Evolutionary conservation across 1,140 invertebrate species (phyloP).

Genomic region (Macrobrachium rosenbergii): DNA sequence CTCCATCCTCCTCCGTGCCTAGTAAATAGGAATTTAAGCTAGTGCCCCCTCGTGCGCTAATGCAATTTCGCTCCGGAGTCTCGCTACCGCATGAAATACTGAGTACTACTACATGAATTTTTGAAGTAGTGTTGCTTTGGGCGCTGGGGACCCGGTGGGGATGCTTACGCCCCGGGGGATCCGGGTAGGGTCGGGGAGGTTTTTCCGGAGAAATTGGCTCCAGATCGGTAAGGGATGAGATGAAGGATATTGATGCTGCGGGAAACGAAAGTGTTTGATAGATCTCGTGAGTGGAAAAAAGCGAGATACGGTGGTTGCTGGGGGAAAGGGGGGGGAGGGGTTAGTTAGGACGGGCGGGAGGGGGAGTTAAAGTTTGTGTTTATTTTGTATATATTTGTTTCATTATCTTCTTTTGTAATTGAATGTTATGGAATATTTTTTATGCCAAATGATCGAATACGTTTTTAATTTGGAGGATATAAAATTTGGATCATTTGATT

Average conservation of each 20-base stretch:
- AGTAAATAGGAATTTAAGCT: conserved; percentile 47
- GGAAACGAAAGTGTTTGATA: too few relatives aligned
- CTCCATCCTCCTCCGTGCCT: not conserved
- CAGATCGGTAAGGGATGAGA: too few relatives aligned
- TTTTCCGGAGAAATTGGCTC: too few relatives aligned
- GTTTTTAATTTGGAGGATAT: too few relatives aligned
- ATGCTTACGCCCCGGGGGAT: not conserved
- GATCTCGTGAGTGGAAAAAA: too few relatives aligned
- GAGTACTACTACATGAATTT: conserved; percentile 30
- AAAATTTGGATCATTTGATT: too few relatives aligned
- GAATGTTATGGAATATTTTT: too few relatives aligned
- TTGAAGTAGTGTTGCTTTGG: conserved; percentile 16
- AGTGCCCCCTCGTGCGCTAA: conserved; percentile 41
- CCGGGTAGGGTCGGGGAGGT: not conserved
- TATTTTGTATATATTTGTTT: too few relatives aligned
- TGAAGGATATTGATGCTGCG: too few relatives aligned
- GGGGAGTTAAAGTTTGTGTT: not conserved
- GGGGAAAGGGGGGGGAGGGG: not conserved
- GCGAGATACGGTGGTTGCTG: too few relatives aligned
- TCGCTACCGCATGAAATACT: conserved; percentile 23
- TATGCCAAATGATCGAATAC: too few relatives aligned
- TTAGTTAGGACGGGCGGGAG: not conserved
- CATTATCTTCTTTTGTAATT: too few relatives aligned
- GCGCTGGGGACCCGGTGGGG: not conserved
- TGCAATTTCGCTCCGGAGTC: conserved; percentile 38